A percentile compares a stretch with the other conserved stretches of the same genome.
Evolutionary conservation across 2,888 invertebrate genomes (phyloP).

Genomic region (Cerceris ruficornis): DNA sequence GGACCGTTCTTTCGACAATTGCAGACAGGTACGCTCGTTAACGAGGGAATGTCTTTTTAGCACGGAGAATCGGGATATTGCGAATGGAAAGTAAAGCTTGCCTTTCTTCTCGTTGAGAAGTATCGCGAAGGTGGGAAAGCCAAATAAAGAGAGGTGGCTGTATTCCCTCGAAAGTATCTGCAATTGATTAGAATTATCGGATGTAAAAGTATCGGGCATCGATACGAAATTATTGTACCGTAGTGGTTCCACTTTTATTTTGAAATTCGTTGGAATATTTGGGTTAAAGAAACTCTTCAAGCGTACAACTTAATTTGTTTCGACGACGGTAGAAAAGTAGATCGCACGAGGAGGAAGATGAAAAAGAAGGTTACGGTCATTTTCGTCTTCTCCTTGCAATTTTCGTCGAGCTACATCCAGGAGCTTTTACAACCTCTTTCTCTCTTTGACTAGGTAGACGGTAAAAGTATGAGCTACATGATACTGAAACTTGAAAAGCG

Average conservation of each 20-base stretch:
- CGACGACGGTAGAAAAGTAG: conserved; percentile 13
- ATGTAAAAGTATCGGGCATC: too few relatives aligned
- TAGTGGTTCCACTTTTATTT: background rate
- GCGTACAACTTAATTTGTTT: conserved; percentile 12
- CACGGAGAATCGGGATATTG: conserved; percentile 30
- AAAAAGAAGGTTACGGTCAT: background rate
- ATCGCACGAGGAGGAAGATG: background rate
- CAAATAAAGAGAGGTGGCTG: too few relatives aligned
- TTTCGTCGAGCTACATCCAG: background rate
- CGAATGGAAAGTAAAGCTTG: conserved; percentile 9
- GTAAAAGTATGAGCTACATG: conserved; percentile 24
- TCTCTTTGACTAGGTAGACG: conserved; percentile 20
- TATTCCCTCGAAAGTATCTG: too few relatives aligned
- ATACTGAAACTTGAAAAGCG: background rate
- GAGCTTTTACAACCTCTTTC: conserved; percentile 8
- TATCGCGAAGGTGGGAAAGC: background rate
- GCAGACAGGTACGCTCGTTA: conserved; percentile 49
- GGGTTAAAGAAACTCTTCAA: background rate
- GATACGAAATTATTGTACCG: too few relatives aligned
- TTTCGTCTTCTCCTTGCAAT: conserved; percentile 11
- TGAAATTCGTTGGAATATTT: background rate
- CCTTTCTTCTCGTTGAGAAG: background rate
- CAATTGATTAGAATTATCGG: too few relatives aligned
- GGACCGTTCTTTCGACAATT: conserved; percentile 56
- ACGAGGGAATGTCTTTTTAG: conserved; percentile 65